These are phyloP conservation scores for Drosophila virilis DNA, from an alignment of 1,140 invertebrate species.

Conservation along the genomic window DNA sequence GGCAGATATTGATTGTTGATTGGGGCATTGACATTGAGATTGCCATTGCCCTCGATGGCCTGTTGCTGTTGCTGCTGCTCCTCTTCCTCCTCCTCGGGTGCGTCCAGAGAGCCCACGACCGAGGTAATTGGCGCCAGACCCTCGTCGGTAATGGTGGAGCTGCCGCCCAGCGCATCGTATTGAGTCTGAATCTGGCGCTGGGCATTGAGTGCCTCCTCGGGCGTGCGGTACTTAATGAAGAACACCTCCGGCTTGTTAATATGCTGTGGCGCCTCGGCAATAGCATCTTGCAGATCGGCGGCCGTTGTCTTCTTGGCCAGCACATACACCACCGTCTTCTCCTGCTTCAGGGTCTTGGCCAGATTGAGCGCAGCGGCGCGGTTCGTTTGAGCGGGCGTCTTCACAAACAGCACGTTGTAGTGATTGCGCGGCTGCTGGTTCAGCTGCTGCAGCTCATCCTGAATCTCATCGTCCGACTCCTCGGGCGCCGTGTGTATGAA, in stretches of 20 bases:
- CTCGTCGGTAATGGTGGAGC: constrained; percentile 78
- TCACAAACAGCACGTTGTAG: constrained; percentile 93
- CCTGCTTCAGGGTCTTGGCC: constrained; percentile 89
- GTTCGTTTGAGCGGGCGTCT: constrained; percentile 90
- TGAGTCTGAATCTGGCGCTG: constrained; percentile 82
- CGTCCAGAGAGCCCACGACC: constrained; percentile 75
- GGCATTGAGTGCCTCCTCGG: constrained; percentile 85
- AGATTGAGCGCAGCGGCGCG: constrained; percentile 87
- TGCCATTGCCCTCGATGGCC: background rate
- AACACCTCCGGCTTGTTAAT: constrained; percentile 86
- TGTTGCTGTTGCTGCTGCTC: constrained; percentile 55
- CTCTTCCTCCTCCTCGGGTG: constrained; percentile 73
- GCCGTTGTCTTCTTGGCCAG: constrained; percentile 91
- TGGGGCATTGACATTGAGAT: constrained; percentile 25
- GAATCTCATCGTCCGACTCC: constrained; percentile 79
- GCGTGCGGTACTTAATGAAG: constrained; percentile 88
- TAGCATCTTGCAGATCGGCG: constrained; percentile 90
- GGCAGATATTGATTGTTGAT: constrained; percentile 71
- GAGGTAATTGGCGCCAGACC: constrained; percentile 80
- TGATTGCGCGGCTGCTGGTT: constrained; percentile 79
- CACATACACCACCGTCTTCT: constrained; percentile 94
- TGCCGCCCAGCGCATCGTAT: constrained; percentile 78
- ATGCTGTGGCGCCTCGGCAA: constrained; percentile 86
- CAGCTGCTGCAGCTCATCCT: constrained; percentile 74
- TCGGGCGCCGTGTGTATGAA: constrained; percentile 82